Base-by-base conservation (phyloP, 92 coral and sea anemone genomes). In the Porites lobata region DNA sequence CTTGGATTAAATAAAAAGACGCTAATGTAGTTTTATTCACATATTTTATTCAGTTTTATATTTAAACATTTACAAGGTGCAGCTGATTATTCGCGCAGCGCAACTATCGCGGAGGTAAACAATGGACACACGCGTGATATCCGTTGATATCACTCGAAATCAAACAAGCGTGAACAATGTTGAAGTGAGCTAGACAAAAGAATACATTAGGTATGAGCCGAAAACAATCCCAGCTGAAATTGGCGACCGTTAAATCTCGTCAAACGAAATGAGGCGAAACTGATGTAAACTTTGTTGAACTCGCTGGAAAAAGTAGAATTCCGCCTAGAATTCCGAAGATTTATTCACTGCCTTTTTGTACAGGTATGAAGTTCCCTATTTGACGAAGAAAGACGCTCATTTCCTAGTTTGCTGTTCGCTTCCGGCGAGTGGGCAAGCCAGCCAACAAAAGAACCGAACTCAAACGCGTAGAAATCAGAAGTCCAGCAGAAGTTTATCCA, bases 341-440 rank as follows among this genome's bases (percentile, higher is more conserved):
- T 29, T 15, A 38, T 62, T 10, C 11, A 56, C 17, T 53, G 20
- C 80, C 56, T 83, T 61, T 38, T 83, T 20, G 15, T 53, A 32
- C 72, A 20, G 47, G 19, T 38, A 59, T 83, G 80, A 83, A 62
- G 72, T 61, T 11, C 15, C 19, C 17, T 83, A 63, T 83, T 83
- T 83, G 67, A 77, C 3, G 47, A 69, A 32, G 77, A 54, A 21
- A 65, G 19, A 72, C 61, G 54, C 72, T 83, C 50, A 73, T 83
- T 83, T 83, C 87, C 87, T 83, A 20, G 19, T 13, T 79, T 4
- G 50, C 47, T 72, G 24, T 29, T 5, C 43, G 52, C 58, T 54
- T 83, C 87, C 87, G 87, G 87, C 62, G 87, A 83, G 80, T 83
- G 87, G 72, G 87, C 74, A 80, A 47, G 9, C 73, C 18, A 21